A percentile compares a stretch with the other conserved stretches of the same genome.
These are phyloP conservation scores for Semicossyphus pulcher DNA, from an alignment of 2,113 vertebrate species.

Conservation along the genomic window DNA sequence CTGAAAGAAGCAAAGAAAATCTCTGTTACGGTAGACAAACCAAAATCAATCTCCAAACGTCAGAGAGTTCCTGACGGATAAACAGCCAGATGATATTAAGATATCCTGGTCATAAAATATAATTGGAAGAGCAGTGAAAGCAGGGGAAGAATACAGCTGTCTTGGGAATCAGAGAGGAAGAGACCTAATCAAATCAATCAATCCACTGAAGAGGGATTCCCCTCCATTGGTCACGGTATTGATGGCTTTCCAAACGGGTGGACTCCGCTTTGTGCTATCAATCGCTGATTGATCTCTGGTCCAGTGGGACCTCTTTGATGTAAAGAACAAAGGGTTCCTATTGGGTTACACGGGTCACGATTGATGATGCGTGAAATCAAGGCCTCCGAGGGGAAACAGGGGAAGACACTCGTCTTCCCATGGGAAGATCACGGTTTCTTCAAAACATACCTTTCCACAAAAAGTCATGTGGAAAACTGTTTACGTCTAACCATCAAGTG, in stretches of 20 bases:
- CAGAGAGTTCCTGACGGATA: background rate
- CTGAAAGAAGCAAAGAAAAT: background rate
- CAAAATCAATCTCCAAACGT: constrained; percentile 5
- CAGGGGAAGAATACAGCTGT: background rate
- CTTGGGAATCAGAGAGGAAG: constrained; percentile 34
- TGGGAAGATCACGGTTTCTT: constrained; percentile 17
- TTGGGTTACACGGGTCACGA: constrained; percentile 71
- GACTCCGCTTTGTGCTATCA: constrained; percentile 50
- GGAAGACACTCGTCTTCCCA: constrained; percentile 34
- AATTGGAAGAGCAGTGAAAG: constrained; percentile 7
- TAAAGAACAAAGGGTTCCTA: constrained; percentile 66
- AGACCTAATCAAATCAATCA: constrained; percentile 56
- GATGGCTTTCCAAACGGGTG: constrained; percentile 39
- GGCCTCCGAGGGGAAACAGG: constrained; percentile 17
- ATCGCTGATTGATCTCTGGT: constrained; percentile 64
- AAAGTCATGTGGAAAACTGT: constrained; percentile 17
- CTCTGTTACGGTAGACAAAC: too few species aligned
- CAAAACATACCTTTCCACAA: background rate
- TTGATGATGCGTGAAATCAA: constrained; percentile 72
- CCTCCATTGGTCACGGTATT: constrained; percentile 52
- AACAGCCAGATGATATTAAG: background rate
- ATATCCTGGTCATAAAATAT: background rate
- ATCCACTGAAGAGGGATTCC: constrained; percentile 30
- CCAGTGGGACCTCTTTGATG: constrained; percentile 64
- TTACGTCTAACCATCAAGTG: constrained; percentile 6